Evolutionary conservation across 2,797 vertebrate genomes (phyloP), one percentile per base, ranked within the genome.

Genomic region (Scolopax bukidnonensis): DNA sequence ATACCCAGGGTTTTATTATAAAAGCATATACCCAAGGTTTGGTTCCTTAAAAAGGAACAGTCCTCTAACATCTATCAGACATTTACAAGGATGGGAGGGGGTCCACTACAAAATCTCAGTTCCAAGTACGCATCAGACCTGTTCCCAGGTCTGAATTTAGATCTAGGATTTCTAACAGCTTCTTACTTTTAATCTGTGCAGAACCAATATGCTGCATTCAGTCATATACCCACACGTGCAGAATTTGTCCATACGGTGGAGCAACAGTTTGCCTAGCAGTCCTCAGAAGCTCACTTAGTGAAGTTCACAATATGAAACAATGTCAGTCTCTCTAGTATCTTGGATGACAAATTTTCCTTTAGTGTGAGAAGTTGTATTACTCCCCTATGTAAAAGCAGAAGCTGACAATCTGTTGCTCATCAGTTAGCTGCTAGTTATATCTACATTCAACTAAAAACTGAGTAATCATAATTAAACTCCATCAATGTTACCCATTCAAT

Each of bases 221-320:
- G 53, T 36, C 76, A 33, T n/a, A 8, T 0, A 36, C 8, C 36
- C 60, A 53, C 80, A 48, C 1, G 0, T 10, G 33, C 38, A 79
- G 40, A n/a, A 21, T 1, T 1, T 50, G 47, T 14, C 16, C 33
- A 15, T 59, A 47, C 0, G 0, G 25, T 12, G 27, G 4, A 75
- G 53, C 53, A 76, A 82, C 40, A 76, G 51, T 33, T 79, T 76
- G 30, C 53, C 60, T 20, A 43, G 70, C 67, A 69, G 68, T 48
- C 30, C 76, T 54, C 73, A 77, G 51, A 83, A 95, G 32, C 33
- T 56, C 38, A 2, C 54, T 60, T 53, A 20, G 59, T 2, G 13
- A 82, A 40, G 75, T 11, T 83, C 61, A 43, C 33, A 19, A 27
- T 17, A 30, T 1, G 24, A 40, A 80, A 47, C 84, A 30, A 32